These are phyloP conservation scores for Theodoxus fluviatilis DNA, from an alignment of 2,888 invertebrate species.

Conservation along the genomic window DNA sequence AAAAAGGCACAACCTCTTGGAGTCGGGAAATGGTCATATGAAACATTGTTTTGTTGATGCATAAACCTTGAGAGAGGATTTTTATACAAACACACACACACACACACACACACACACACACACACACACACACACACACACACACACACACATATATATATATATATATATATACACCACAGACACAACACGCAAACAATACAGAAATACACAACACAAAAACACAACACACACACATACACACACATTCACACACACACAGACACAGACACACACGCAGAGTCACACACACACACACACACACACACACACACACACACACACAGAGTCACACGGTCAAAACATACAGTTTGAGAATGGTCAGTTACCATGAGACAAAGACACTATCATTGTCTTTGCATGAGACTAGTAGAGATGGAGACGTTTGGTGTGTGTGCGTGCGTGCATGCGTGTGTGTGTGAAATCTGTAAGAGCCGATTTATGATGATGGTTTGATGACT, in stretches of 20 bases:
- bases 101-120: neutral
- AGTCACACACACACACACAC: neutral
- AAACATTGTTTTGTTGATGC: too few species aligned
- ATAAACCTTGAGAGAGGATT: too few species aligned
- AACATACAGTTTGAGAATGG: too few species aligned
- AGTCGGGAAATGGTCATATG: too few species aligned
- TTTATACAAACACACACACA: neutral
- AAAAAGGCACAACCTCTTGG: too few species aligned
- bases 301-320: neutral
- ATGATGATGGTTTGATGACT: too few species aligned
- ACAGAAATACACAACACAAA: neutral
- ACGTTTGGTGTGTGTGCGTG: neutral
- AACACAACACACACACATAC: neutral
- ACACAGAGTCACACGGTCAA: too few species aligned
- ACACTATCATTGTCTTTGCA: too few species aligned
- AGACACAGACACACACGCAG: neutral
- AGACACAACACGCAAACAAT: too few species aligned
- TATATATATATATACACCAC: neutral
- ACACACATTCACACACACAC: neutral
- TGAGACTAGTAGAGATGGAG: neutral
- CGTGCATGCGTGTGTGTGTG: conserved; percentile 8
- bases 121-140: too few species aligned
- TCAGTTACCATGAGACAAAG: too few species aligned
- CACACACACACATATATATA: neutral
- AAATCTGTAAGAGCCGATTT: too few species aligned